Conservation (phyloP, 1,140 invertebrate species). For the Mylabris phalerata region DNA sequence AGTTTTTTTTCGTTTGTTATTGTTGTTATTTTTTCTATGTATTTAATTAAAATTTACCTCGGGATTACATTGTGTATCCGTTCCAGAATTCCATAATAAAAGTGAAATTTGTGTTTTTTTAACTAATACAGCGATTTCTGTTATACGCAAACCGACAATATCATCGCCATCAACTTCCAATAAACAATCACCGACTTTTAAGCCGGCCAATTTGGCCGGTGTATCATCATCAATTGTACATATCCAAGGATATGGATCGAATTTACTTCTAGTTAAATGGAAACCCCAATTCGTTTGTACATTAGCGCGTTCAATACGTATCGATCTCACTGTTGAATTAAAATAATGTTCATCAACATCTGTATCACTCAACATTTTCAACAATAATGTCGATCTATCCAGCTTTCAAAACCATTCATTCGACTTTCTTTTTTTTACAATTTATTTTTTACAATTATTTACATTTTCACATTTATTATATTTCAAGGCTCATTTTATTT, state of each 20-base stretch:
- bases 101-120: conserved; percentile 43
- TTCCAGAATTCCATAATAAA: conserved; percentile 45
- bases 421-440: conserved; percentile 18
- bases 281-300: conserved; percentile 50
- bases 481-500: conserved; percentile 24
- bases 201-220: conserved; percentile 44
- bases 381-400: conserved; percentile 11
- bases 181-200: conserved; percentile 56
- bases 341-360: conserved; percentile 33
- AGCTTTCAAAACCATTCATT: conserved; percentile 31
- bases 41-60: conserved; percentile 34
- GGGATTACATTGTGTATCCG: conserved; percentile 43
- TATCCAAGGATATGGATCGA: conserved; percentile 68
- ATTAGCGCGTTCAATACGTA: conserved; percentile 36
- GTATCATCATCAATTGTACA: conserved; percentile 46
- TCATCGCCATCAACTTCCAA: conserved; percentile 56
- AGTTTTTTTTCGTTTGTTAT: not conserved
- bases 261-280: conserved; percentile 57
- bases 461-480: conserved; percentile 30
- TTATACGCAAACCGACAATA: conserved; percentile 52
- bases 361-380: conserved; percentile 29
- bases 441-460: conserved; percentile 22
- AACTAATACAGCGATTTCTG: conserved; percentile 52
- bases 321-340: conserved; percentile 34
- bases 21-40: not conserved